A percentile compares a stretch with the other conserved stretches of the same genome.
Conservation (phyloP, 2,797 vertebrate species). For the Mus spretus region DNA sequence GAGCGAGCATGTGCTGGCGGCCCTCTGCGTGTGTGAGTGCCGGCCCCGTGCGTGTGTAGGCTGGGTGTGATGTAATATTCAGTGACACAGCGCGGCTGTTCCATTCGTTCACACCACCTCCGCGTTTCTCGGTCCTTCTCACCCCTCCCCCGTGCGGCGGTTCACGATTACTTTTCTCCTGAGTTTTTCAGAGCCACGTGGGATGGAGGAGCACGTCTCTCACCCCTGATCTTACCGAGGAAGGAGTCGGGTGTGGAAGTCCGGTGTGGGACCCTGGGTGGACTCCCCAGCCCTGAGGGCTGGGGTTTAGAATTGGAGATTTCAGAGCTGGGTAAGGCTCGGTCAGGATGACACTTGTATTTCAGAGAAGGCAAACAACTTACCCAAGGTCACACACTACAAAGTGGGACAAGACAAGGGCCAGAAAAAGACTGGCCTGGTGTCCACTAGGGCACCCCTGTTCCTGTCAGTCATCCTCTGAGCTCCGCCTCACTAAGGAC, state of each 20-base stretch:
- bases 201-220: slow-evolving; percentile 69
- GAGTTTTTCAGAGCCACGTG: slow-evolving; percentile 69
- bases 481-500: slow-evolving; percentile 44
- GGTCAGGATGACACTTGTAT: not conserved
- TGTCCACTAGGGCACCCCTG: not conserved
- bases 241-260: not conserved
- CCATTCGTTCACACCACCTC: slow-evolving; percentile 86
- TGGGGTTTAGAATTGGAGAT: not conserved
- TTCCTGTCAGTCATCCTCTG: slow-evolving; percentile 45
- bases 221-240: slow-evolving; percentile 56
- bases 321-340: not conserved
- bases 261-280: not conserved
- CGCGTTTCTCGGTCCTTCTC: slow-evolving; percentile 81
- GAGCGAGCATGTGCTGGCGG: slow-evolving; percentile 3
- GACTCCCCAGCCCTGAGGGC: not conserved
- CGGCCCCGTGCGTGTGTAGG: slow-evolving; percentile 86
- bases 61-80: slow-evolving; percentile 87
- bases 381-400: slow-evolving; percentile 77
- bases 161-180: slow-evolving; percentile 82
- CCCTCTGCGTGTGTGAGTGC: slow-evolving; percentile 73
- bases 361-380: slow-evolving; percentile 62
- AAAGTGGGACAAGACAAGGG: not conserved
- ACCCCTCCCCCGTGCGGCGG: slow-evolving; percentile 81
- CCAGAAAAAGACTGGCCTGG: not conserved
- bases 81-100: slow-evolving; percentile 87